Evolutionary conservation across 2,797 vertebrate genomes (phyloP).

Genomic region (Mus minutoides): DNA sequence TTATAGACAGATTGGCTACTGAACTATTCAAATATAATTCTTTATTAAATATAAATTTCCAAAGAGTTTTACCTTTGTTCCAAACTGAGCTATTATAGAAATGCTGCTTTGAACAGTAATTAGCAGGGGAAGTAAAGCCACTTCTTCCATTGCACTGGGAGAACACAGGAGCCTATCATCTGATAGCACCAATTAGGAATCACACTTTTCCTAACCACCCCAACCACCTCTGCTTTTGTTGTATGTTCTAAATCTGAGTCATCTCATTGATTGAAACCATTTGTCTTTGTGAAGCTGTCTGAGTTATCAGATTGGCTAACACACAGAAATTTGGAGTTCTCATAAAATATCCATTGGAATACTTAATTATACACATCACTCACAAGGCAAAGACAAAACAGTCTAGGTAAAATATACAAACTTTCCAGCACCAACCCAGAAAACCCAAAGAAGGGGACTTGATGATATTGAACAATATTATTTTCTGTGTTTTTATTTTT

Average conservation of each 20-base stretch:
- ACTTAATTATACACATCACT: neutral
- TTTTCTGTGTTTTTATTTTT: neutral
- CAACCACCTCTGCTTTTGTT: neutral
- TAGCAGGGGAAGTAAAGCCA: neutral
- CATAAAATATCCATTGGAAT: neutral
- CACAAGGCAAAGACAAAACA: neutral
- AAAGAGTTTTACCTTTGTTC: neutral
- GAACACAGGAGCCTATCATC: neutral
- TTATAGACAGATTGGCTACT: neutral
- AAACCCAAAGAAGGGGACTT: neutral
- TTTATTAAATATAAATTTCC: neutral
- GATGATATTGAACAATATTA: neutral
- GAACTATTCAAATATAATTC: neutral
- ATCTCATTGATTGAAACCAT: neutral
- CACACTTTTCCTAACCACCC: neutral
- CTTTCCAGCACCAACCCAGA: neutral
- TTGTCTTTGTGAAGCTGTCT: neutral
- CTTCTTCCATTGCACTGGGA: neutral
- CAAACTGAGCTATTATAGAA: neutral
- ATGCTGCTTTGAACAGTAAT: neutral
- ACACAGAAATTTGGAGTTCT: neutral
- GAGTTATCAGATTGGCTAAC: neutral
- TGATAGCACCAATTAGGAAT: neutral
- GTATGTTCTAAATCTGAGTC: neutral
- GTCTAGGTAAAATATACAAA: neutral